Conservation (phyloP, 2,797 vertebrate species). For the Rachycentron canadum region DNA sequence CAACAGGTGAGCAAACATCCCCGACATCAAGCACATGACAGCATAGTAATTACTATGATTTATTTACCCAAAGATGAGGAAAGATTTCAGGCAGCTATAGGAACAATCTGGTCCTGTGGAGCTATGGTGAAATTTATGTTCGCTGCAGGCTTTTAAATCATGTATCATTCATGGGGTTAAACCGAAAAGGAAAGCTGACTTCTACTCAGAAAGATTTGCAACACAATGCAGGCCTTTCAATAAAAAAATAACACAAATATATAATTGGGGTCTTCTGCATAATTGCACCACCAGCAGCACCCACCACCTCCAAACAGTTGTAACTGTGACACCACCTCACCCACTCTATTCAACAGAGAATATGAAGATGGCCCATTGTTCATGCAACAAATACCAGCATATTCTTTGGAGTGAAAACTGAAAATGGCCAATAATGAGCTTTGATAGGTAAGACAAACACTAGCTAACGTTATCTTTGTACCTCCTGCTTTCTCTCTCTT, state of each 20-base stretch:
- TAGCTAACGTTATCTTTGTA: not conserved
- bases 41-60: constrained; percentile 48
- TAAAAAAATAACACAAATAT: not conserved
- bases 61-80: constrained; percentile 49
- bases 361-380: not conserved
- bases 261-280: not conserved
- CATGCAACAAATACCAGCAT: not conserved
- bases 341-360: not conserved
- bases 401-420: not conserved
- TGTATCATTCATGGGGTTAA: constrained; percentile 37
- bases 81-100: constrained; percentile 46
- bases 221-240: no score
- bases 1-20: constrained; percentile 50
- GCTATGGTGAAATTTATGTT: constrained; percentile 38
- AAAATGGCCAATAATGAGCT: not conserved
- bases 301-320: not conserved
- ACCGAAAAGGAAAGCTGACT: constrained; percentile 33
- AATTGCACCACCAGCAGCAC: not conserved
- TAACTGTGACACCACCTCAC: not conserved
- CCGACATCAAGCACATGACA: constrained; percentile 14
- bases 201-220: constrained; percentile 3
- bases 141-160: constrained; percentile 54
- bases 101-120: constrained; percentile 47
- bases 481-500: not conserved
- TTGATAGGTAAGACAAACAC: not conserved